A percentile compares a stretch with the other conserved stretches of the same genome.
Conservation (phyloP, 2,113 vertebrate species). For the Platycercus adscitus region DNA sequence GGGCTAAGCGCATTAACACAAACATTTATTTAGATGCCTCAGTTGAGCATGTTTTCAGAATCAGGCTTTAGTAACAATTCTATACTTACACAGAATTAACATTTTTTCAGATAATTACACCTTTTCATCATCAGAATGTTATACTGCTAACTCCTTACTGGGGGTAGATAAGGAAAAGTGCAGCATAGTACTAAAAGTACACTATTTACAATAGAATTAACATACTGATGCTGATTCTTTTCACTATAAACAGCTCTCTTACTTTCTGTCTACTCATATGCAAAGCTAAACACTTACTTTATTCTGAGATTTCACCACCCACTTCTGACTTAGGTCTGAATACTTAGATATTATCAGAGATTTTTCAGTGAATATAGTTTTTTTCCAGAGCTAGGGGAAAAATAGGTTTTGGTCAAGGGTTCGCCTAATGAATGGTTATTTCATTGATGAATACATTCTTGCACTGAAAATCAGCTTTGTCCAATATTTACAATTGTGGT, state of each 20-base stretch:
- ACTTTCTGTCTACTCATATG: not conserved
- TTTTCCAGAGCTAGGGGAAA: slow-evolving; percentile 39
- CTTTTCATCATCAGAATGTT: not conserved
- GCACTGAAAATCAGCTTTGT: slow-evolving; percentile 15
- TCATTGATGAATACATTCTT: slow-evolving; percentile 32
- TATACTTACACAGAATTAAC: not conserved
- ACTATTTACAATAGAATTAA: not conserved
- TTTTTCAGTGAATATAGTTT: not conserved
- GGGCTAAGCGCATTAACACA: not conserved
- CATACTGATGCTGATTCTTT: not conserved
- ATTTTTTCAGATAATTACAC: not conserved
- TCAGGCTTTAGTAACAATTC: not conserved
- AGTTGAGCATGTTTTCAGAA: not conserved
- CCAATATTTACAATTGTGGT: slow-evolving; percentile 21
- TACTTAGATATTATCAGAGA: slow-evolving; percentile 43
- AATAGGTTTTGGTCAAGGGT: slow-evolving; percentile 33
- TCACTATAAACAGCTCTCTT: not conserved
- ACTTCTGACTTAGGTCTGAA: not conserved
- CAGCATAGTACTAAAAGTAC: not conserved
- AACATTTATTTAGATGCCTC: not conserved
- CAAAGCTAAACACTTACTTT: slow-evolving; percentile 25
- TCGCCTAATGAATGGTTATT: slow-evolving; percentile 37
- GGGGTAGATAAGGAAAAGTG: not conserved
- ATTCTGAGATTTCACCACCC: slow-evolving; percentile 22
- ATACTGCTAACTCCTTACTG: not conserved